Base-by-base conservation (phyloP, 1,140 invertebrate genomes). In the Atta cephalotes region DNA sequence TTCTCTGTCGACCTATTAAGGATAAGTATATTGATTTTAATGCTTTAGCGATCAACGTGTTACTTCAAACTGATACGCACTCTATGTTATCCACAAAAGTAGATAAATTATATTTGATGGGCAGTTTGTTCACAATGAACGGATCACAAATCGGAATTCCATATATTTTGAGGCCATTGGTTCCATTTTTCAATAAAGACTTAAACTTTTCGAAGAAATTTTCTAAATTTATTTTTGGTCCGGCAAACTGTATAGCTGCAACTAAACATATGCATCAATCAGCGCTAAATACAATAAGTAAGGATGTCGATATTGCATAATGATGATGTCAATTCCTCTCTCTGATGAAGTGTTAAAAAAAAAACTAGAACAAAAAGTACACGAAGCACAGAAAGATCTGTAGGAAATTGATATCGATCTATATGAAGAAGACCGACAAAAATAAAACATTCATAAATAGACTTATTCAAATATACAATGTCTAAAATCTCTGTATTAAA, bases 111-210 rank as follows among this genome's bases (percentile, higher is more conserved):
- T 92, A 0, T 0, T 85, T 25, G 14, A 88, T 1, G 0, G 18
- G 12, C 7, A 82, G 0, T 2, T 63, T 25, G 0, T 80, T 0
- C 7, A 0, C 5, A 0, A 0, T 0, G n/a, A 65, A 70, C 5
- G 91, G 91, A n/a, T 92, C 91, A 0, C 91, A 53, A 0, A 25
- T 2, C 2, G 91, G 91, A n/a, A 92, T 49, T 10, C 74, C 74
- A 0, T 4, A 45, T 10, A 45, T 10, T 10, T 45, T 3, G 0
- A 87, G 28, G 0, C 31, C 45, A 0, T 9, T 0, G 9, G 87
- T 49, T 45, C 90, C 92, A 0, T 21, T 62, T 25, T 12, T 45
- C n/a, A 92, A 0, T 0, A 4, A 10, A 0, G 6, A 18, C 45
- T 65, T 88, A 0, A 91, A 45, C 35, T 66, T 80, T 2, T 92